Conservation (phyloP, 2,797 vertebrate species). For the Aplochiton taeniatus region DNA sequence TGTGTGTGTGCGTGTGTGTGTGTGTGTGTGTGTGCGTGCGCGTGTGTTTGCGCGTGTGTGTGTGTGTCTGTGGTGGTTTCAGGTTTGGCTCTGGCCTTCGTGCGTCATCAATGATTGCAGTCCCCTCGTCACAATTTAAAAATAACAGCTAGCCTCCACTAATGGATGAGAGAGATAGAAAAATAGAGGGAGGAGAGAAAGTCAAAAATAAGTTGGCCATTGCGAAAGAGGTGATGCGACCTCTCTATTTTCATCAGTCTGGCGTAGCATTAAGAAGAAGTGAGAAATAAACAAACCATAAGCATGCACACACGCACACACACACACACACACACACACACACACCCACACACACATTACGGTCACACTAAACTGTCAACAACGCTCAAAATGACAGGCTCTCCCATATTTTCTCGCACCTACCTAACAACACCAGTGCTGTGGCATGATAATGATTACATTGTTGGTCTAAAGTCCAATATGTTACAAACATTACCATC, state of each 20-base stretch:
- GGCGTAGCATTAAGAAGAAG: slow-evolving; percentile 6
- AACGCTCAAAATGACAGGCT: background rate
- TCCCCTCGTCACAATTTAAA: slow-evolving; percentile 51
- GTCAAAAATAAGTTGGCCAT: slow-evolving; percentile 46
- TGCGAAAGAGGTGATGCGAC: slow-evolving; percentile 48
- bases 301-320: background rate
- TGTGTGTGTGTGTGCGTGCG: background rate
- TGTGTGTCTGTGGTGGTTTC: background rate
- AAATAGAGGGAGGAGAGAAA: slow-evolving; percentile 32
- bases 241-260: slow-evolving; percentile 5
- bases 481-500: too few relatives aligned
- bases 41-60: background rate
- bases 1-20: slow-evolving; percentile 8
- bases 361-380: slow-evolving; percentile 1
- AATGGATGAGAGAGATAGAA: slow-evolving; percentile 51
- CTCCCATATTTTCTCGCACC: background rate
- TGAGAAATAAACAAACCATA: background rate
- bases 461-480: too few relatives aligned
- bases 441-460: background rate
- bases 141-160: slow-evolving; percentile 56
- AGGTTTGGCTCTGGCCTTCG: slow-evolving; percentile 13
- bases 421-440: background rate
- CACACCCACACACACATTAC: slow-evolving; percentile 1
- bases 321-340: background rate
- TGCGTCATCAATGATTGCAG: slow-evolving; percentile 67